Base-by-base conservation (phyloP, 1,140 invertebrate genomes). In the Lerema accius region DNA sequence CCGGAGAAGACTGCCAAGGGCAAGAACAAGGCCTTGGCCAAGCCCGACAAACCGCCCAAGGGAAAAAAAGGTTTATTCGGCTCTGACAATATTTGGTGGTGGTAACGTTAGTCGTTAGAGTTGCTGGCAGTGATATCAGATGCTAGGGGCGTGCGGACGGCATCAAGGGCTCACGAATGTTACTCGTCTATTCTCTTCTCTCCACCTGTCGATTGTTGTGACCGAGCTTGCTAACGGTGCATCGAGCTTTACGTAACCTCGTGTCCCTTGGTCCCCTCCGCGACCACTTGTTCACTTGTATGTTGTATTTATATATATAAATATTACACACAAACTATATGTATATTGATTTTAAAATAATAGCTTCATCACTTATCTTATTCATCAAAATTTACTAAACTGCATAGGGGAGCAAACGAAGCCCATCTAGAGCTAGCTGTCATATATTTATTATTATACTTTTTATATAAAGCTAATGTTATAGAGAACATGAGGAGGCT, bases 21-120 rank as follows among this genome's bases (percentile, higher is more conserved):
- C 62, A 91, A 90, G 76, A 90, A 87, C 67, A 93, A 93, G 67
- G 86, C 82, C 53, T 75, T 91, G 11, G 83, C 89, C 48, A 93
- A 93, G 81, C 84, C 91, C 61, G 90, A 92, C 66, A 92, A 91
- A 69, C 84, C 82, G 64, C 65, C 83, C 65, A 95, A 95, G 90
- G 93, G 92, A 67, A 95, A 96, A 92, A 96, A 95, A 92, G 95
- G 95, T 94, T 95, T 95, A 93, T 95, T 95, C 81, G 94, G 94
- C 91, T 94, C 93, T 91, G 95, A 94, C 93, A 96, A 96, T 90
- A 92, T 92, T 78, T 93, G 92, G 92, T 93, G 92, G 92, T 93
- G 92, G 92, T 93, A 92, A 92, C 85, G 72, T 61, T 77, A 76
- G 77, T 73, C 83, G 67, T 80, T 82, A 83, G 69, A 73, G 40